Evolutionary conservation across 2,113 vertebrate genomes (phyloP).

Genomic region (Mormyrus iriodes): DNA sequence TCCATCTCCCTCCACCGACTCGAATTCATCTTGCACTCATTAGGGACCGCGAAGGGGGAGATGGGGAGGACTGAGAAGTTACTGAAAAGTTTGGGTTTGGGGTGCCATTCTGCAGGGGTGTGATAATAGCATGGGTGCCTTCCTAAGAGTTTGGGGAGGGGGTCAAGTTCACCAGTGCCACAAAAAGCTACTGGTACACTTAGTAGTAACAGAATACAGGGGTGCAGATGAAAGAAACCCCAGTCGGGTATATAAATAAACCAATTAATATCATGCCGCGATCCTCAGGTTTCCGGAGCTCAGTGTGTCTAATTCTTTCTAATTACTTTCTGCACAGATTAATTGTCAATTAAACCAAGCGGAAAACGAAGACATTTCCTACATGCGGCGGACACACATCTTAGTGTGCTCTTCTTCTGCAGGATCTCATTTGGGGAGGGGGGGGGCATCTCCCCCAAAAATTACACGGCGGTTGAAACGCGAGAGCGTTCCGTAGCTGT

Average conservation of each 20-base stretch:
- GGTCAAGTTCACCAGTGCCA: not conserved
- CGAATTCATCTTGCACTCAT: constrained; percentile 9
- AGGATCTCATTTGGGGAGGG: not conserved
- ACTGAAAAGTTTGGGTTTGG: not conserved
- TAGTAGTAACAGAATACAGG: not conserved
- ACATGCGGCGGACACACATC: not conserved
- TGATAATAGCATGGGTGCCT: not conserved
- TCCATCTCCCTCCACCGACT: constrained; percentile 8
- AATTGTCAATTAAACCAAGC: constrained; percentile 23
- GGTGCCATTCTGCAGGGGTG: not conserved
- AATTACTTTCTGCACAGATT: constrained; percentile 21
- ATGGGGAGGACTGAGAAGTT: not conserved
- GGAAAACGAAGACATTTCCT: not conserved
- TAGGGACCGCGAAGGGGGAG: too few relatives aligned
- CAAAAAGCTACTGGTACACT: not conserved
- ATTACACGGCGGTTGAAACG: not conserved
- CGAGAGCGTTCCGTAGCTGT: not conserved
- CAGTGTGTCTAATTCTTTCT: constrained; percentile 11
- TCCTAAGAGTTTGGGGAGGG: not conserved
- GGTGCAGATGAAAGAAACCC: not conserved
- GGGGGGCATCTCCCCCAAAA: not conserved
- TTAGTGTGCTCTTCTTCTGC: not conserved
- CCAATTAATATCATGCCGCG: constrained; percentile 14
- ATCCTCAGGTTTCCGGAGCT: not conserved
- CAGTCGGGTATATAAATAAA: not conserved